Evolutionary conservation across 2,888 invertebrate genomes (phyloP).

Genomic region (Ormyrus pomaceus): DNA sequence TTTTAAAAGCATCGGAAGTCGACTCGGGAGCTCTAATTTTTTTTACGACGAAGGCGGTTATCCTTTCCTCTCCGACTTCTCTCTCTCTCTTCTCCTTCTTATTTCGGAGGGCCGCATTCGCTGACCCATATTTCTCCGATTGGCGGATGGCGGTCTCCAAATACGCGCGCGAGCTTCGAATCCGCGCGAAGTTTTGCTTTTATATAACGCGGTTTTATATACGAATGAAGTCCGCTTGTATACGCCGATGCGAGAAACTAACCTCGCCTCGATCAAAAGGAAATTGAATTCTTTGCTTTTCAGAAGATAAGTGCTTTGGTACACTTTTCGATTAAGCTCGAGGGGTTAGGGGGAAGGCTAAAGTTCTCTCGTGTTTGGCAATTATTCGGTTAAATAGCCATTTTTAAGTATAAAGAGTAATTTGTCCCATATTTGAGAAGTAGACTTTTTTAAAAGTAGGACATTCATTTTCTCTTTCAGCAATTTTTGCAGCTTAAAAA

Average conservation of each 20-base stretch:
- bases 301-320: background rate
- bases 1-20: background rate
- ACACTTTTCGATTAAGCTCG: background rate
- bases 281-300: background rate
- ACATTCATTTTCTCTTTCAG: background rate
- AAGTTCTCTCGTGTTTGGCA: background rate
- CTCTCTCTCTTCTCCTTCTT: background rate
- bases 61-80: constrained; percentile 4
- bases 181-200: constrained; percentile 21
- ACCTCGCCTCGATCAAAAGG: background rate
- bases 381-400: constrained; percentile 14
- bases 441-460: background rate
- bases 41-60: background rate
- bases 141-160: constrained; percentile 57
- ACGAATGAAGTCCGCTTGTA: constrained; percentile 29
- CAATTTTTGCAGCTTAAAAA: constrained; percentile 16
- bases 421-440: constrained; percentile 16
- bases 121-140: constrained; percentile 70
- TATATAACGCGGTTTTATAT: constrained; percentile 1
- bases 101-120: constrained; percentile 57
- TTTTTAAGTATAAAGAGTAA: constrained; percentile 1
- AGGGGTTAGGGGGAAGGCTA: no score
- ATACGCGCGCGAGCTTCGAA: constrained; percentile 8
- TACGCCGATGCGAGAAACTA: background rate
- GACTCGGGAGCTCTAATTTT: background rate